phyloP scores from a whole-genome alignment of 1,140 invertebrate genomes.

The Lerema accius region DNA sequence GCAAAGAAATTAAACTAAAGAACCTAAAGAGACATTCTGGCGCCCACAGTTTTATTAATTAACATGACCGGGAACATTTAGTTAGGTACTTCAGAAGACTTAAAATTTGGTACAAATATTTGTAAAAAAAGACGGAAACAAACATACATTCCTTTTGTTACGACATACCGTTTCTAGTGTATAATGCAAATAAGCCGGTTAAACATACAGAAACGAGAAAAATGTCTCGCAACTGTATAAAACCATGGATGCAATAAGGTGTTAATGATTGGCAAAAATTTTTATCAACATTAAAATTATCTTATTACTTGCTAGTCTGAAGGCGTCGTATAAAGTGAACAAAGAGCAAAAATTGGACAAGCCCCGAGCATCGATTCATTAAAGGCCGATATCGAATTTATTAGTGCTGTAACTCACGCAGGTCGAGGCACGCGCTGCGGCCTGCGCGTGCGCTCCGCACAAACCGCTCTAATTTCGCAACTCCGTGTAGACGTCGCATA shows the following conservation, averaged over 20 bases:
- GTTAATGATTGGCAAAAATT: too few species aligned
- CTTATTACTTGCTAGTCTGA: conserved; percentile 13
- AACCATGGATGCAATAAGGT: too few species aligned
- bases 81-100: conserved; percentile 12
- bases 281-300: too few species aligned
- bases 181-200: too few species aligned
- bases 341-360: conserved; percentile 33
- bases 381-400: conserved; percentile 43
- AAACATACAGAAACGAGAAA: too few species aligned
- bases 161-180: too few species aligned
- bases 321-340: conserved; percentile 19
- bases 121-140: too few species aligned
- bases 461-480: conserved; percentile 79
- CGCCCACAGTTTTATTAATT: conserved; percentile 22
- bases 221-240: too few species aligned
- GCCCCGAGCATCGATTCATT: conserved; percentile 41
- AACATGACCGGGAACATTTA: conserved; percentile 12
- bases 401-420: conserved; percentile 44
- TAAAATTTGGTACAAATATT: conserved; percentile 1
- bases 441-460: conserved; percentile 60
- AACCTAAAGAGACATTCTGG: conserved; percentile 18
- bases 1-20: conserved; percentile 21
- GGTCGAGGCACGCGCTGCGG: conserved; percentile 42
- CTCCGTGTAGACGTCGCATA: conserved; percentile 59
- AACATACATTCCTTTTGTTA: too few species aligned